These are phyloP conservation scores for Torymus auratus DNA, from an alignment of 2,888 invertebrate genomes.

Conservation along the genomic window DNA sequence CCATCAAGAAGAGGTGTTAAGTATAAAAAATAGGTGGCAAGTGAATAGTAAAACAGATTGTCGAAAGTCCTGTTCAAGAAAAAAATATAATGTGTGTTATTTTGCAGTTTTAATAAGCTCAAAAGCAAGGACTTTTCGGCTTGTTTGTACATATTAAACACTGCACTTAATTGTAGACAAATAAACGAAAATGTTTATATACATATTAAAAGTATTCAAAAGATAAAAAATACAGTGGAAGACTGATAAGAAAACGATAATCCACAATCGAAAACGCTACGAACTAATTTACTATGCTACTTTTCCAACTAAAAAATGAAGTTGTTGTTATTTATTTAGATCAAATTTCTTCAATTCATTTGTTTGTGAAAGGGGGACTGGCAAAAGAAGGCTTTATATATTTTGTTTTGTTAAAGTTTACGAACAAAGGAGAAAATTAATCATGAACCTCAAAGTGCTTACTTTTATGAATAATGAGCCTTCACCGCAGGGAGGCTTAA, in stretches of 20 bases:
- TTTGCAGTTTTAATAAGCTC: slow-evolving; percentile 22
- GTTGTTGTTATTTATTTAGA: slow-evolving; percentile 6
- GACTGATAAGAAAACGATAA: slow-evolving; percentile 52
- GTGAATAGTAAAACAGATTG: slow-evolving; percentile 1
- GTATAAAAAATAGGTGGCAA: not conserved
- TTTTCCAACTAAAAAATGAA: not conserved
- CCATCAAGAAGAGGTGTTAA: not conserved
- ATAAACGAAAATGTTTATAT: slow-evolving; percentile 19
- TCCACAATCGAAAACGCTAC: slow-evolving; percentile 2
- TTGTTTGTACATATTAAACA: slow-evolving; percentile 36
- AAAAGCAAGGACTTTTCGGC: slow-evolving; percentile 2
- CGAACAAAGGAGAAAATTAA: too few relatives aligned
- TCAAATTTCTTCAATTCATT: too few relatives aligned
- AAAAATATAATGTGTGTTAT: slow-evolving; percentile 13
- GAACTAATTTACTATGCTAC: too few relatives aligned
- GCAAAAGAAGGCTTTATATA: too few relatives aligned
- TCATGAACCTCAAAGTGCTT: too few relatives aligned
- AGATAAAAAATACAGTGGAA: slow-evolving; percentile 42
- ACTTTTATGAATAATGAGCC: too few relatives aligned
- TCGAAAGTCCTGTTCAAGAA: not conserved
- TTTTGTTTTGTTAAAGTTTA: too few relatives aligned
- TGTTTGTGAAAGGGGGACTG: too few relatives aligned
- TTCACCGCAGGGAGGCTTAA: too few relatives aligned
- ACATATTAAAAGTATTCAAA: slow-evolving; percentile 19
- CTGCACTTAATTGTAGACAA: slow-evolving; percentile 34